Evolutionary conservation across 2,888 invertebrate species (phyloP).

Genomic region (Leptopterna dolabrata): DNA sequence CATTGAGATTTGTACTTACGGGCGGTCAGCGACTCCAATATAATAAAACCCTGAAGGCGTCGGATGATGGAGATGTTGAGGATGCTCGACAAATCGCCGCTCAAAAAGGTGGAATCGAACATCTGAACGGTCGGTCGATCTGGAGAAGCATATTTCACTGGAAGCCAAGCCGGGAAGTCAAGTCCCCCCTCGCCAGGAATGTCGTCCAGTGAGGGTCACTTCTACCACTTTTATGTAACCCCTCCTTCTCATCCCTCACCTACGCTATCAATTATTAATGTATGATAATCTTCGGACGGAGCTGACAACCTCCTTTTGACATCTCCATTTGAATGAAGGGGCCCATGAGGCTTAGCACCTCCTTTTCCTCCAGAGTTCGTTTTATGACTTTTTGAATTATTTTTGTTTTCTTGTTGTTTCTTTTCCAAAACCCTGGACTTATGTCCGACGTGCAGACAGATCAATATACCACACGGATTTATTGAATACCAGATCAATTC

Average conservation of each 20-base stretch:
- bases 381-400: conserved; percentile 15
- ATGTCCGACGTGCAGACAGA: background rate
- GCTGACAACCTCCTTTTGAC: conserved; percentile 45
- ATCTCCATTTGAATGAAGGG: conserved; percentile 39
- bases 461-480: background rate
- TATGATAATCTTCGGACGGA: conserved; percentile 52
- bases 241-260: background rate
- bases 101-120: background rate
- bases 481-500: background rate
- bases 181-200: conserved; percentile 10
- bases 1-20: too few relatives aligned
- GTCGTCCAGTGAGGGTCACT: conserved; percentile 44
- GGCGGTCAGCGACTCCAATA: too few relatives aligned
- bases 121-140: conserved; percentile 24
- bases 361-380: background rate
- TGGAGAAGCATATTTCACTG: conserved; percentile 44
- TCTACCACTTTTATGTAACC: conserved; percentile 51
- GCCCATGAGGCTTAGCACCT: background rate
- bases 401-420: background rate
- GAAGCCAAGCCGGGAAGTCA: background rate
- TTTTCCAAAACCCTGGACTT: background rate
- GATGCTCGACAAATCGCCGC: background rate
- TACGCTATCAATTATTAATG: conserved; percentile 55
- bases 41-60: background rate
- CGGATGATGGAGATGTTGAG: background rate